These are phyloP conservation scores for Heliopora coerulea DNA, from an alignment of 92 coral and sea anemone species.

Conservation along the genomic window DNA sequence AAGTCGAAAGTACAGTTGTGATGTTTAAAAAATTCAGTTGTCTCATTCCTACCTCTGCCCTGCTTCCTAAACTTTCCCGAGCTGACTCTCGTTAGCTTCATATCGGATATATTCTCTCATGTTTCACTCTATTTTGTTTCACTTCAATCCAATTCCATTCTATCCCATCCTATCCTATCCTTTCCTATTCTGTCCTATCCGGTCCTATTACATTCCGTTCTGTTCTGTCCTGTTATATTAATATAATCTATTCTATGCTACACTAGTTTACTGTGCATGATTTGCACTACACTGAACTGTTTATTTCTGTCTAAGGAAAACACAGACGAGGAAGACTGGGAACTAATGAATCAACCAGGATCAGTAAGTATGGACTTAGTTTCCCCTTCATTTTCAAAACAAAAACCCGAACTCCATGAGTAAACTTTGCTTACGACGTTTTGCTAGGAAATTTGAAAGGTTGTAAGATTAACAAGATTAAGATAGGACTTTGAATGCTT, in stretches of 20 bases:
- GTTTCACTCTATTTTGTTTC: not conserved
- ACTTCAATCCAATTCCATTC: not conserved
- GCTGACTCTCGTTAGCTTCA: too few relatives aligned
- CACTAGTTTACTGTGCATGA: not conserved
- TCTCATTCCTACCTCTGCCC: too few relatives aligned
- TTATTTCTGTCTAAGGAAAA: constrained; percentile 53
- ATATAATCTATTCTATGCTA: not conserved
- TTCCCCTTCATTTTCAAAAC: too few relatives aligned
- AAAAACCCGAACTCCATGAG: too few relatives aligned
- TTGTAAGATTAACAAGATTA: too few relatives aligned
- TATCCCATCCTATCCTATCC: not conserved
- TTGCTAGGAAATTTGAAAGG: too few relatives aligned
- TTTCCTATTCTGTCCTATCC: not conserved
- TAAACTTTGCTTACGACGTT: too few relatives aligned
- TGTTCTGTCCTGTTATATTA: not conserved
- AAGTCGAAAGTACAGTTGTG: too few relatives aligned
- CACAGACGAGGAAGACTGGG: constrained; percentile 88
- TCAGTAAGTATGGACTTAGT: constrained; percentile 55
- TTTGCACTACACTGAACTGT: not conserved
- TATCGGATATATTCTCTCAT: not conserved
- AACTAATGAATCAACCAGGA: constrained; percentile 74
- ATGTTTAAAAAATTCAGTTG: too few relatives aligned
- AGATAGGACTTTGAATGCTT: too few relatives aligned
- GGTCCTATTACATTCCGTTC: not conserved
- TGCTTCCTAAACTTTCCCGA: too few relatives aligned